Percentiles rank a stretch among this genome's conserved stretches.
Conservation (phyloP, 2,113 vertebrate species). For the Corythoichthys haematopterus region DNA sequence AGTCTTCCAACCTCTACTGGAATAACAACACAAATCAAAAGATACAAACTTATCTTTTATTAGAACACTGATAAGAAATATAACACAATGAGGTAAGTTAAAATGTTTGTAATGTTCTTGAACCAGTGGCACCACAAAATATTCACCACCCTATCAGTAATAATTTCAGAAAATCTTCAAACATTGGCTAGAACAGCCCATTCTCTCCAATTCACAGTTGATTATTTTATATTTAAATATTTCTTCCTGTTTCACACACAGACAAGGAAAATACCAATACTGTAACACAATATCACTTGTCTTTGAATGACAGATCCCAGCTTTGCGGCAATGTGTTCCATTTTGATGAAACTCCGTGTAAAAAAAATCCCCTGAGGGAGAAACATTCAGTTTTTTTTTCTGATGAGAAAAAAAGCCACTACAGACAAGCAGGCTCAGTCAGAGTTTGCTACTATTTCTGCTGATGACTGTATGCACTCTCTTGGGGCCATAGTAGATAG, state of each 20-base stretch:
- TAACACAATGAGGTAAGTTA: constrained; percentile 93
- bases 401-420: constrained; percentile 54
- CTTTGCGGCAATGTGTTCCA: constrained; percentile 31
- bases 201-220: constrained; percentile 50
- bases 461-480: constrained; percentile 71
- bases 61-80: constrained; percentile 86
- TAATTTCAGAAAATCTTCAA: constrained; percentile 56
- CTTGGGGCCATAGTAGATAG: constrained; percentile 52
- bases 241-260: constrained; percentile 29
- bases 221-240: constrained; percentile 59
- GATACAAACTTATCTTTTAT: constrained; percentile 82
- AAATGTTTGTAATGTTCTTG: constrained; percentile 72
- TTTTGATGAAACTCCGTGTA: constrained; percentile 54
- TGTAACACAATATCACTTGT: constrained; percentile 32
- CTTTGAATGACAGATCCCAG: constrained; percentile 38
- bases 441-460: constrained; percentile 75
- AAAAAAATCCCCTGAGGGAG: constrained; percentile 67
- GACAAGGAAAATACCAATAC: constrained; percentile 38
- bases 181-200: constrained; percentile 38
- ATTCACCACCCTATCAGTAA: constrained; percentile 56
- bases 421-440: constrained; percentile 58
- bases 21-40: constrained; percentile 19
- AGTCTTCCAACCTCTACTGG: not conserved
- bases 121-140: constrained; percentile 61
- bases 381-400: constrained; percentile 64